These are phyloP conservation scores for Coluber constrictor DNA, from an alignment of 2,797 vertebrate genomes.

Conservation along the genomic window DNA sequence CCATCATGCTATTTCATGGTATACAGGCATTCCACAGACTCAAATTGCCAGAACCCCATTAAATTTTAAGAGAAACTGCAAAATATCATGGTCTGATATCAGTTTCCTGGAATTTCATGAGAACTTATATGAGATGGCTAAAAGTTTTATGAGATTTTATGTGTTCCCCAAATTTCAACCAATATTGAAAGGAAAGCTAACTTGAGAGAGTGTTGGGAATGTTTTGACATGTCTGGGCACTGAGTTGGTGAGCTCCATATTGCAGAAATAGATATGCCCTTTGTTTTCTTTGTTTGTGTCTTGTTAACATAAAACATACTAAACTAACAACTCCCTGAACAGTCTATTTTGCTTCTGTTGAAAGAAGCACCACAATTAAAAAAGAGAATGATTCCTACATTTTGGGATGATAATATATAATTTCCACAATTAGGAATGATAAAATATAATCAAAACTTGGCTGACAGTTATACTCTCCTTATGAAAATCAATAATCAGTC, in stretches of 20 bases:
- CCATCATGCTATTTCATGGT: neutral
- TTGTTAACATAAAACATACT: neutral
- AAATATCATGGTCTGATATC: neutral
- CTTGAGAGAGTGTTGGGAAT: neutral
- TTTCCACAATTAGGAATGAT: neutral
- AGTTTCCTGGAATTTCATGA: neutral
- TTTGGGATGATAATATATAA: neutral
- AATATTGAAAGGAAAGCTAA: neutral
- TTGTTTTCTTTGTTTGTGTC: neutral
- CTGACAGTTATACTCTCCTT: neutral
- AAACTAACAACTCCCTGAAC: neutral
- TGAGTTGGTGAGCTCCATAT: neutral
- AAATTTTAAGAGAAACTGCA: neutral
- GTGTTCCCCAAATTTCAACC: neutral
- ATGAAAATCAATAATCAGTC: neutral
- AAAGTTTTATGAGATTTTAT: neutral
- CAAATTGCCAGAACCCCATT: neutral
- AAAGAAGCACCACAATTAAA: neutral
- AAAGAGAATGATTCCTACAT: neutral
- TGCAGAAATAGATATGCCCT: neutral
- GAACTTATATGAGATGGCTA: neutral
- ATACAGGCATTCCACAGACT: neutral
- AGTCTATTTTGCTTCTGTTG: neutral
- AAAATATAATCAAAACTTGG: neutral
- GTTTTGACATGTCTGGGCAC: neutral